Conservation (phyloP, 37 sponge, comb jelly and placozoan genomes). For the Axinella damicornis region DNA sequence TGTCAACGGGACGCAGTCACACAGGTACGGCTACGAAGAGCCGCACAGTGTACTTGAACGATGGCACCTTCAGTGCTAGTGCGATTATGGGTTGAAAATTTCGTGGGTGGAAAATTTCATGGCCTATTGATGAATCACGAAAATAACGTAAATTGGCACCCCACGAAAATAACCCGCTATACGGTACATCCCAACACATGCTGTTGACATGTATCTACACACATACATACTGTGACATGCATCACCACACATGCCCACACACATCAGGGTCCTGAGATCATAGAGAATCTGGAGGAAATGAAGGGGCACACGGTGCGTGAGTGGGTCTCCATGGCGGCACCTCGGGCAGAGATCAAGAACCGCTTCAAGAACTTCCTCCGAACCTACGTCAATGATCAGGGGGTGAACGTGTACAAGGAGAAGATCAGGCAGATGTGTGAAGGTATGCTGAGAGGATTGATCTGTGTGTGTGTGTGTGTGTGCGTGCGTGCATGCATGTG, state of each 20-base stretch:
- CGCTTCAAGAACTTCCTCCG: constrained; percentile 94
- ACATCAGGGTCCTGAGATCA: constrained; percentile 88
- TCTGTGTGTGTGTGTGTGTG: not conserved
- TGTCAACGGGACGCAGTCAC: no score
- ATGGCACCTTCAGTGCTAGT: no score
- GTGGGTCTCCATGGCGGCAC: constrained; percentile 98
- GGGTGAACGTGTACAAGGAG: constrained; percentile 86
- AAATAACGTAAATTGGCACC: no score
- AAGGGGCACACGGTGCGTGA: constrained; percentile 97
- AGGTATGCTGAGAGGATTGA: no score
- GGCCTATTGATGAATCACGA: no score
- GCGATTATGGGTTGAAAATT: no score
- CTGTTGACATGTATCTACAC: not conserved
- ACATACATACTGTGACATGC: not conserved
- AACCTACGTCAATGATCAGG: constrained; percentile 88
- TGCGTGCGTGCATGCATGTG: not conserved
- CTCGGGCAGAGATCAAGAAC: constrained; percentile 95
- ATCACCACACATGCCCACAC: no score
- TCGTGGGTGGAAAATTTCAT: no score
- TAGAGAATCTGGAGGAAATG: constrained; percentile 97
- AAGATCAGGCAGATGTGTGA: constrained; percentile 98
- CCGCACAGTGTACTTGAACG: no score
- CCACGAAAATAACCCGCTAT: no score
- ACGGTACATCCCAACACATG: no score
- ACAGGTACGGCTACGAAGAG: no score